Evolutionary conservation across 2,888 invertebrate species (phyloP).

Genomic region (Megastigmus dorsalis): DNA sequence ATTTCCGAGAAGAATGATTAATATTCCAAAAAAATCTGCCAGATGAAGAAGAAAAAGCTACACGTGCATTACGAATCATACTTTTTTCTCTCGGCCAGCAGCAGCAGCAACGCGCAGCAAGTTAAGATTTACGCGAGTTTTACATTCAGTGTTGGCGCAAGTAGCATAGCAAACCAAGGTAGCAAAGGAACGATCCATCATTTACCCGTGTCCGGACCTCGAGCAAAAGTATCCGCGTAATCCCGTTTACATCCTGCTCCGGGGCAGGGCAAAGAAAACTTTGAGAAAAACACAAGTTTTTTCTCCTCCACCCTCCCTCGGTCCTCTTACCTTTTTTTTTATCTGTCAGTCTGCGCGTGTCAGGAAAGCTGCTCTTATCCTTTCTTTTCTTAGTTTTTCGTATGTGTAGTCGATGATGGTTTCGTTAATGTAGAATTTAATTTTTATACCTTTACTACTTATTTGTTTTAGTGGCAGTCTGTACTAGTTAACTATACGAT

Average conservation of each 20-base stretch:
- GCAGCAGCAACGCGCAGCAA: too few relatives aligned
- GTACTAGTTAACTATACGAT: too few relatives aligned
- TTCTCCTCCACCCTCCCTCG: slow-evolving; percentile 52
- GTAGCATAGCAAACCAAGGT: slow-evolving; percentile 38
- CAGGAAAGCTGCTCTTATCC: slow-evolving; percentile 10
- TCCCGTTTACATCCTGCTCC: slow-evolving; percentile 63
- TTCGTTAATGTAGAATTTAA: too few relatives aligned
- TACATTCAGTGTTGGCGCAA: slow-evolving; percentile 64
- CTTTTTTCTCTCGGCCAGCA: too few relatives aligned
- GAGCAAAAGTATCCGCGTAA: slow-evolving; percentile 66
- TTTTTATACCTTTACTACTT: too few relatives aligned
- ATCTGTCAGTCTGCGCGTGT: slow-evolving; percentile 11
- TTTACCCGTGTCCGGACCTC: slow-evolving; percentile 68
- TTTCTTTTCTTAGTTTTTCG: too few relatives aligned
- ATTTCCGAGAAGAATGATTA: too few relatives aligned
- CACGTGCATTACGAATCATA: too few relatives aligned
- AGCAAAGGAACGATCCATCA: slow-evolving; percentile 70
- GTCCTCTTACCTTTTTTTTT: slow-evolving; percentile 23
- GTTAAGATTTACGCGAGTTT: slow-evolving; percentile 71
- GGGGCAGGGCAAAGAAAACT: slow-evolving; percentile 56
- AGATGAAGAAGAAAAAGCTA: too few relatives aligned
- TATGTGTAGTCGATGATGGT: too few relatives aligned
- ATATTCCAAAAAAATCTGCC: too few relatives aligned
- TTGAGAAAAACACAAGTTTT: slow-evolving; percentile 57
- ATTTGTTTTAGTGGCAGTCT: too few relatives aligned